Base-by-base conservation (phyloP, 2,888 invertebrate species). In the Sphaeridia pumilis region DNA sequence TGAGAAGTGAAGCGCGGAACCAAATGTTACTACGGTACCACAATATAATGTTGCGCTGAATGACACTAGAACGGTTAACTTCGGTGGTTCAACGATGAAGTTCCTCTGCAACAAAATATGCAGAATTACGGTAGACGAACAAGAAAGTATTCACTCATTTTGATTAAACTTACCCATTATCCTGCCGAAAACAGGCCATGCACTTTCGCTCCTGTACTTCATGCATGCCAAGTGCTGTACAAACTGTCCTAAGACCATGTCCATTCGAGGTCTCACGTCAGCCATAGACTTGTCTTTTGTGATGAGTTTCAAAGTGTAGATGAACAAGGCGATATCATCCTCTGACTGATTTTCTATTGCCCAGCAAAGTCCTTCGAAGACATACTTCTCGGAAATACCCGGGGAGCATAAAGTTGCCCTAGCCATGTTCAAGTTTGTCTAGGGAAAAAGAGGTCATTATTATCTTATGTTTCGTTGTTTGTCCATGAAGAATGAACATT, bases 351-450 rank as follows among this genome's bases (percentile, higher is more conserved):
- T 55, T 17, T 58, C 58, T 3, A 61, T 56, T 14, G 61, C 61
- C 38, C 58, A 61, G 36, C 59, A 57, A 34, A 61, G 45, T n/a
- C 59, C 59, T 48, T 59, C 59, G 34, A 58, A 57, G 10, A 57
- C 58, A 50, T 59, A 61, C 10, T 55, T 55, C 47, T 61, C 61
- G 7, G 52, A 46, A 24, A 52, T 46, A 27, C 36, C 46, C 10
- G 46, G 27, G 12, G 52, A 52, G 25, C 52, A 52, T n/a, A 51
- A 31, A 24, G 45, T 51, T 20, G 45, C 45, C n/a, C 45, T 12
- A 2, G 46, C 36, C n/a, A 51, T 35, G 21, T 12, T 38, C 12
- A 46, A 26, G 38, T 51, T 51, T 12, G 25, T 38, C 51, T 52
- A 14, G 2, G 22, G 5, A 35, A 26, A 31, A 17, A 35, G 46